Percentiles rank a stretch among this genome's conserved stretches.
Conservation (phyloP, 2,113 vertebrate genomes). For the Calcarius ornatus region DNA sequence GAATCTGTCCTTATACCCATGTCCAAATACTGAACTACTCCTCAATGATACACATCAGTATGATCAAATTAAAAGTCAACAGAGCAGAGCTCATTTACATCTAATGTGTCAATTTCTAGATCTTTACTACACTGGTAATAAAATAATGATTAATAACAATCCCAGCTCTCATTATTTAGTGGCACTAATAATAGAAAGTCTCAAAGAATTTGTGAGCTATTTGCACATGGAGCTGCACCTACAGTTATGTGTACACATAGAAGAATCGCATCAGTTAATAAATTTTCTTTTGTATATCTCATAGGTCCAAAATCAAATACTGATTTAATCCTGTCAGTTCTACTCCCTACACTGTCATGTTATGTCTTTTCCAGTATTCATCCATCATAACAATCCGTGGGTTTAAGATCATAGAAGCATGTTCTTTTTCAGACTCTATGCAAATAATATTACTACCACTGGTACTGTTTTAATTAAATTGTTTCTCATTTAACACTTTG, state of each 20-base stretch:
- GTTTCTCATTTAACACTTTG: not conserved
- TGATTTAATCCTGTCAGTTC: not conserved
- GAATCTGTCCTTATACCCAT: not conserved
- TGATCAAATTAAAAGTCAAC: conserved; percentile 17
- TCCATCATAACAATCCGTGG: not conserved
- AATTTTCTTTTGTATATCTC: not conserved
- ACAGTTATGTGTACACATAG: not conserved
- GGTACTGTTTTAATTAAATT: not conserved
- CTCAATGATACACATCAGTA: not conserved
- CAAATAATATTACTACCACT: not conserved
- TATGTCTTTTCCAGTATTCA: not conserved
- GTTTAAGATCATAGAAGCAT: not conserved
- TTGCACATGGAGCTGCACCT: not conserved
- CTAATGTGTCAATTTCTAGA: conserved; percentile 4
- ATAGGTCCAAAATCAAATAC: not conserved
- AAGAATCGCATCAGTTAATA: not conserved
- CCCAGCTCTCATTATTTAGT: not conserved
- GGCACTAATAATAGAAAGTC: not conserved
- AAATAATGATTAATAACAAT: not conserved
- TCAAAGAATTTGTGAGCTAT: not conserved
- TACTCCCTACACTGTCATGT: not conserved
- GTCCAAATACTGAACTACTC: not conserved
- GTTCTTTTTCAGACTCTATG: not conserved
- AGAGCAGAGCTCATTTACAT: not conserved
- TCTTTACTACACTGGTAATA: not conserved